Evolutionary conservation across 2,797 vertebrate genomes (phyloP), one percentile per base, ranked within the genome.

Genomic region (Adelosebastes latens): DNA sequence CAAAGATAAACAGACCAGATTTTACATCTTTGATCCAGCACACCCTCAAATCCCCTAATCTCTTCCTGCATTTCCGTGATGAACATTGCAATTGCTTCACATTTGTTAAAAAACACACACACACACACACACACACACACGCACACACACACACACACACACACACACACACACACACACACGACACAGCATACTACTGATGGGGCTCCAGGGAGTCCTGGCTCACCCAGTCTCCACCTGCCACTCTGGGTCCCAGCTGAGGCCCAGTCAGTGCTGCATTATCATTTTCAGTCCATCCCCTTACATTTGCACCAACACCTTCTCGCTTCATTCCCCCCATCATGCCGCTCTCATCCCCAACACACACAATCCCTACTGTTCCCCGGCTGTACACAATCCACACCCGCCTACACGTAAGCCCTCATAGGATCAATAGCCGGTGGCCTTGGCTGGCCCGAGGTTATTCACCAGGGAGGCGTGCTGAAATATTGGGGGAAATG

Each of bases 181-280:
- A 77, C 65, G 36, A 56, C 69, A 68, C 91, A 94, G 93, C 92
- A 92, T 87, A 92, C 77, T 84, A 63, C 91, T 94, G 94, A 96
- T 95, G 94, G 92, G 93, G 72, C 94, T 93, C 91, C 78, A 79
- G 93, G 90, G 93, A 88, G 83, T 90, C 91, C 83, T 88, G 14
- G 86, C 87, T 88, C 90, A 87, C 89, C 81, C 89, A 92, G 72
- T 83, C 89, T 93, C 93, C 96, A 96, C 95, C 96, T 96, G 95
- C 95, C 93, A 75, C 91, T 91, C 87, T 69, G 52, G 24, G 36
- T 81, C 79, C 90, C 96, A 96, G 95, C 94, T 95, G 94, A 95
- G 94, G 67, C 93, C 88, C 81, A 31, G 46, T 31, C 81, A 31
- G 46, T 31, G 62, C 79, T 69, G 67, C 77, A 92, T 94, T 91